Base-by-base conservation (phyloP, 92 coral and sea anemone species). In the Isaurus tuberculatus region DNA sequence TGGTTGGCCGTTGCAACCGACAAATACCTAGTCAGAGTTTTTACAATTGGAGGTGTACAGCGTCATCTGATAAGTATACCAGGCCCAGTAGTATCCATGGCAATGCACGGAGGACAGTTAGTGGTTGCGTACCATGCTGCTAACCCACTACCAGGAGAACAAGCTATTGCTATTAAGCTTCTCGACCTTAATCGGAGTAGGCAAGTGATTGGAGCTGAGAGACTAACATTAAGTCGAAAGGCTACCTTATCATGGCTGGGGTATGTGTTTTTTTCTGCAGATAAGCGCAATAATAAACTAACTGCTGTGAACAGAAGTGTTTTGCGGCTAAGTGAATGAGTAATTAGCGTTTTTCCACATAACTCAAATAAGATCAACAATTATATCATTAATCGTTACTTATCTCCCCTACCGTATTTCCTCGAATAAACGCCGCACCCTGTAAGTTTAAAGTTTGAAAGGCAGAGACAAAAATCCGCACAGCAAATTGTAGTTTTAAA, bases 31-130 rank as follows among this genome's bases (percentile, higher is more conserved):
- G 57, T 97, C 48, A 91, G 98, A 16, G 73, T 97, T 19, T 91
- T 97, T 73, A 94, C 99, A 8, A 79, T 97, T 34, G 95, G 97
- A 79, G 99, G 99, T 64, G 84, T 94, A 49, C 99, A 97, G 92
- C 90, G 91, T 40, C 90, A 83, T 34, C 43, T 97, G 14, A 69
- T 94, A 14, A 94, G 94, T 71, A 79, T 92, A 22, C 93, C 99
- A 68, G 98, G 99, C 37, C 91, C 98, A 0, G 94, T 92, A 33
- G 99, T 97, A n/a, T 85, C 92, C 29, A 92, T 94, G 97, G 83
- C 97, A 28, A 98, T 93, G 26, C 92, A 91, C 79, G 84, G 83
- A 9, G 81, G 79, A 44, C 93, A 92, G 60, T 82, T 97, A n/a
- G 25, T 94, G 68, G 75, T 92, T 1, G 95, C 86, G 33, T 97